Percentiles rank a stretch among this genome's conserved stretches.
These are phyloP conservation scores for Macrophya alboannulata DNA, from an alignment of 2,888 invertebrate genomes.

Conservation along the genomic window DNA sequence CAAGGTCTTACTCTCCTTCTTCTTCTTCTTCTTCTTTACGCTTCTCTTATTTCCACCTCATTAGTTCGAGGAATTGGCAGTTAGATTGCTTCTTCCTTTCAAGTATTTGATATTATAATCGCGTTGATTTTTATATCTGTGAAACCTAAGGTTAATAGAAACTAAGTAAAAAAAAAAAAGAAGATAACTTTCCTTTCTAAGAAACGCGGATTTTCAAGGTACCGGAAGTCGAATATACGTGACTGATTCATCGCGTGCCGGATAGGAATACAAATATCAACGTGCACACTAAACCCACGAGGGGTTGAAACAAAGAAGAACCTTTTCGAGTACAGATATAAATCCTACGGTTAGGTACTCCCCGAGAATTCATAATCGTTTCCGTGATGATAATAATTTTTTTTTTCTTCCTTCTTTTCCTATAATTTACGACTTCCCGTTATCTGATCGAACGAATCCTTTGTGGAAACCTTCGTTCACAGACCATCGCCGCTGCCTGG, in stretches of 20 bases:
- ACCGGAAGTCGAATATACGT: constrained; percentile 18
- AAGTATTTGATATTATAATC: too few species aligned
- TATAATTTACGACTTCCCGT: constrained; percentile 48
- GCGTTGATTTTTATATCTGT: neutral
- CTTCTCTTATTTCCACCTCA: constrained; percentile 45
- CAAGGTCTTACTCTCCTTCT: constrained; percentile 13
- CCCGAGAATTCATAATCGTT: constrained; percentile 29
- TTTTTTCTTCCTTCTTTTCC: too few species aligned
- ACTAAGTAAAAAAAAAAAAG: neutral
- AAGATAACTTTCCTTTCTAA: neutral
- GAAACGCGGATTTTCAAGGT: neutral
- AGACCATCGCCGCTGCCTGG: neutral
- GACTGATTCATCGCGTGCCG: neutral
- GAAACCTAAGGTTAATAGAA: neutral
- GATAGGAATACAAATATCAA: constrained; percentile 22
- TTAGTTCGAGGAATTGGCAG: constrained; percentile 30
- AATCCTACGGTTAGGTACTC: neutral
- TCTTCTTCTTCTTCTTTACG: neutral
- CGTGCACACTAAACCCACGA: neutral
- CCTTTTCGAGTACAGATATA: neutral
- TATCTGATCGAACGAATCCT: neutral
- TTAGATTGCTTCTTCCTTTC: neutral
- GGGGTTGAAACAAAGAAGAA: constrained; percentile 29
- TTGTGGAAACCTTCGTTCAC: neutral
- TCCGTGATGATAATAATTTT: neutral